phyloP scores from a whole-genome alignment of 2,113 vertebrate species.

The Brevimyrus niger region DNA sequence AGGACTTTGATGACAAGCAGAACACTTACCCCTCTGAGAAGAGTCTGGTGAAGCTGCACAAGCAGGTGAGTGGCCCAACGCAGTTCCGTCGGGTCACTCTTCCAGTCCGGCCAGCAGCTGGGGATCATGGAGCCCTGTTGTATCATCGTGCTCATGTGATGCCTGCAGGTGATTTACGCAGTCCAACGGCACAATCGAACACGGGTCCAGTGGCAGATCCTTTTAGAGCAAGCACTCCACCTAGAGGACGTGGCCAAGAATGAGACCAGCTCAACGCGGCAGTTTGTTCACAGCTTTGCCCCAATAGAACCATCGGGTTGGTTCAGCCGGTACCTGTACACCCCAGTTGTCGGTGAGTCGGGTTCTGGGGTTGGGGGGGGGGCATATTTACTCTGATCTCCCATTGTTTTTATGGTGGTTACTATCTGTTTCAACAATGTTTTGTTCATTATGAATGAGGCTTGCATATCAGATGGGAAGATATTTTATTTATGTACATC shows the following conservation, averaged over 20 bases:
- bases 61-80: slow-evolving; percentile 66
- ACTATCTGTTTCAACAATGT: background rate
- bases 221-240: slow-evolving; percentile 87
- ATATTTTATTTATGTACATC: background rate
- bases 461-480: background rate
- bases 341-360: slow-evolving; percentile 73
- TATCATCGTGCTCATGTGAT: background rate
- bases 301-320: slow-evolving; percentile 68
- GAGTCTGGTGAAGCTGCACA: slow-evolving; percentile 88
- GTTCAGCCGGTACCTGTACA: slow-evolving; percentile 79
- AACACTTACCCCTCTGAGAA: slow-evolving; percentile 87
- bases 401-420: background rate
- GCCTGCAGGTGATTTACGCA: slow-evolving; percentile 80
- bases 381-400: background rate
- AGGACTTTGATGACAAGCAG: slow-evolving; percentile 94
- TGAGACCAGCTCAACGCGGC: slow-evolving; percentile 74
- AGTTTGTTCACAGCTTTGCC: slow-evolving; percentile 85
- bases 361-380: slow-evolving; percentile 11
- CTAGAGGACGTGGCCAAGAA: slow-evolving; percentile 94
- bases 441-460: background rate
- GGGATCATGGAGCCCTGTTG: background rate
- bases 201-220: slow-evolving; percentile 90
- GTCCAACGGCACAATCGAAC: slow-evolving; percentile 91
- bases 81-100: background rate
- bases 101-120: background rate